A percentile compares a stretch with the other conserved stretches of the same genome.
Conservation (phyloP, 2,797 vertebrate genomes). For the Sphenopsis melanotis region DNA sequence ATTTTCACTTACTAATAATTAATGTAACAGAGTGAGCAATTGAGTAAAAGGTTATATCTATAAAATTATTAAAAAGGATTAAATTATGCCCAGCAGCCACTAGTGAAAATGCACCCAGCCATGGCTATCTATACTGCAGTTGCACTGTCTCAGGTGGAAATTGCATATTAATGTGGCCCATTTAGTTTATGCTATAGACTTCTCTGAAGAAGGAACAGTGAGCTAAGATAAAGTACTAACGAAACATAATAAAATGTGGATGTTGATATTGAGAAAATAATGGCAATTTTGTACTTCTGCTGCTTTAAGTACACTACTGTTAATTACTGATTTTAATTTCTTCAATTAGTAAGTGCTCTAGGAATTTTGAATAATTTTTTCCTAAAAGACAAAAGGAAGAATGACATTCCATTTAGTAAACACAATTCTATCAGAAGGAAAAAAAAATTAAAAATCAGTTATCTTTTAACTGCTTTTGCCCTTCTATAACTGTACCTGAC, state of each 20-base stretch:
- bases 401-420: not conserved
- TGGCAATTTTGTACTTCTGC: not conserved
- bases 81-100: slow-evolving; percentile 48
- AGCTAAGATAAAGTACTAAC: not conserved
- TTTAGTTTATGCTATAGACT: slow-evolving; percentile 8
- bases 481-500: not conserved
- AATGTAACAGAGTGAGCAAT: slow-evolving; percentile 25
- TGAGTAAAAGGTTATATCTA: slow-evolving; percentile 54
- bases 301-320: not conserved
- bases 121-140: not conserved
- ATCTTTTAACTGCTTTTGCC: not conserved
- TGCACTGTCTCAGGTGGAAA: slow-evolving; percentile 1
- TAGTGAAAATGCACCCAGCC: slow-evolving; percentile 1
- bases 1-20: slow-evolving; percentile 54
- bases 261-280: not conserved
- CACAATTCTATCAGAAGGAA: not conserved
- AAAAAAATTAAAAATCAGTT: not conserved
- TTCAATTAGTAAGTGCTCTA: not conserved
- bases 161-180: slow-evolving; percentile 36
- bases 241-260: not conserved
- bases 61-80: slow-evolving; percentile 56
- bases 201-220: slow-evolving; percentile 2
- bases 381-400: not conserved
- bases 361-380: not conserved
- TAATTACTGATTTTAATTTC: slow-evolving; percentile 6